These are phyloP conservation scores for Lepidocolaptes lacrymiger DNA, from an alignment of 2,797 vertebrate species.

Conservation along the genomic window DNA sequence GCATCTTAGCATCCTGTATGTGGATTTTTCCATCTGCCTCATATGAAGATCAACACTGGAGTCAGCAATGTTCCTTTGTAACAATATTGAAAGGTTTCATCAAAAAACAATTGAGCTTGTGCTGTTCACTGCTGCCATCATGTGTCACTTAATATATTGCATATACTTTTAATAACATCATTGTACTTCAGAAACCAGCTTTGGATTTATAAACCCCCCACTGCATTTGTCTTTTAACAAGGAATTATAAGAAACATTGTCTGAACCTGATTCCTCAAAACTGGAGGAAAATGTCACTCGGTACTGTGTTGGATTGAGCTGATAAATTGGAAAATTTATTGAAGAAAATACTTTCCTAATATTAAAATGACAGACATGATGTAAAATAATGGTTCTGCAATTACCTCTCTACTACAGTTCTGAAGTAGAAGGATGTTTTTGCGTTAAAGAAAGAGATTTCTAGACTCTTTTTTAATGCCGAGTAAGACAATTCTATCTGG, in stretches of 20 bases:
- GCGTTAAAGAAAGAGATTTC: background rate
- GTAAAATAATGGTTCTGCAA: slow-evolving; percentile 4
- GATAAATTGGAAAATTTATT: background rate
- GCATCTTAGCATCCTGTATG: background rate
- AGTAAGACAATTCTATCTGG: background rate
- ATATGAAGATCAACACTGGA: background rate
- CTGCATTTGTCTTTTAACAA: background rate
- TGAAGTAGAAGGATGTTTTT: background rate
- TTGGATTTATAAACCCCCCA: background rate
- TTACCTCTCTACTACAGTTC: background rate
- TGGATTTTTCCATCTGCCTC: background rate
- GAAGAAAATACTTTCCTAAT: background rate
- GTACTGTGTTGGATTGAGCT: background rate
- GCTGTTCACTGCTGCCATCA: slow-evolving; percentile 52
- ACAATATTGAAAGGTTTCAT: background rate
- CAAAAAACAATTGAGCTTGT: background rate
- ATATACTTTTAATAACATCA: background rate
- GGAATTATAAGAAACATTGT: background rate
- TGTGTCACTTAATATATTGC: slow-evolving; percentile 49
- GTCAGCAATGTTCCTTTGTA: background rate
- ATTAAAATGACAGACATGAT: background rate
- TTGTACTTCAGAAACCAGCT: background rate
- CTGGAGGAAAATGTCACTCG: background rate
- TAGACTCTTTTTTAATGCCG: background rate
- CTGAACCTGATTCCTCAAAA: background rate